Conservation (phyloP, 2,888 invertebrate species). For the Tiphia femorata region DNA sequence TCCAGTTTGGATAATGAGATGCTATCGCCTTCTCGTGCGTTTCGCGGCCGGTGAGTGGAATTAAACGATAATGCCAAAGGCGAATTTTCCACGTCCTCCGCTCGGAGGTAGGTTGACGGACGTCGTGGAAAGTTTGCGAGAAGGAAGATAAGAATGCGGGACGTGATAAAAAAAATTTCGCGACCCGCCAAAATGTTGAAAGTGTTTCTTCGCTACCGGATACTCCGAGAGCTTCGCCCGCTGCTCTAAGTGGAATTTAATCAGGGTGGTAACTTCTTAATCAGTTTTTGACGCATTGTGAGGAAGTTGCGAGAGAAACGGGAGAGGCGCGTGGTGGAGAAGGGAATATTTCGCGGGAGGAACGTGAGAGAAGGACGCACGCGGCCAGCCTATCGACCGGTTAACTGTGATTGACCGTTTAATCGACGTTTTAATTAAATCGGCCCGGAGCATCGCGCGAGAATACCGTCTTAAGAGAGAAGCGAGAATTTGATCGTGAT, state of each 20-base stretch:
- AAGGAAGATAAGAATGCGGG: too few species aligned
- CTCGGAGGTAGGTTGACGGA: too few species aligned
- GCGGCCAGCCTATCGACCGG: constrained; percentile 26
- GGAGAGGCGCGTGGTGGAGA: not conserved
- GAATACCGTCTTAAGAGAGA: constrained; percentile 45
- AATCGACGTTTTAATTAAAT: constrained; percentile 62
- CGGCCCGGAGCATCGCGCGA: constrained; percentile 33
- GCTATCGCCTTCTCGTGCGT: too few species aligned
- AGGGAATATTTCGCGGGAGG: not conserved
- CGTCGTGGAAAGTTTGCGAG: too few species aligned
- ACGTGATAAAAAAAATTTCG: too few species aligned
- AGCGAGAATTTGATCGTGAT: not conserved
- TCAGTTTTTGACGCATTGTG: not conserved
- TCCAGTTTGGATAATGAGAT: too few species aligned
- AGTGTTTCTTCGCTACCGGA: not conserved
- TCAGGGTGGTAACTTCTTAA: not conserved
- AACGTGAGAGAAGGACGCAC: not conserved
- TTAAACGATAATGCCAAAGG: too few species aligned
- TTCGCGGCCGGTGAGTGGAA: too few species aligned
- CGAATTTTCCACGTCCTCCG: too few species aligned
- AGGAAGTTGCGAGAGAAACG: not conserved
- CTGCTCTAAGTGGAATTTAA: not conserved
- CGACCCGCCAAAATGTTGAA: too few species aligned
- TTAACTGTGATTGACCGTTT: constrained; percentile 62
- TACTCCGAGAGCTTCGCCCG: not conserved